phyloP scores from a whole-genome alignment of 2,113 vertebrate species.

The Ibidorhyncha struthersii region DNA sequence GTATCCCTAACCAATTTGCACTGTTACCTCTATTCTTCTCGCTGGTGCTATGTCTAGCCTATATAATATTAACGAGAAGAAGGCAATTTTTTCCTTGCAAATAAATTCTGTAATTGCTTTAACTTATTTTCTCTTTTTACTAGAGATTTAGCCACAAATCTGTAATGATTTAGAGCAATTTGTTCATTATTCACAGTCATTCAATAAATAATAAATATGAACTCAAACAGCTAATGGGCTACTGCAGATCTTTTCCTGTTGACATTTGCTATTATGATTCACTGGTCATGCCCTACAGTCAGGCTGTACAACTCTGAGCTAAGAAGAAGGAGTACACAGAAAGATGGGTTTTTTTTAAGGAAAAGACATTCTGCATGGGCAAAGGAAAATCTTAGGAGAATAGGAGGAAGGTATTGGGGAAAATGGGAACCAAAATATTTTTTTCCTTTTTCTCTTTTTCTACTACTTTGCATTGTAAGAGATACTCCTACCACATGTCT shows the following conservation, averaged over 20 bases:
- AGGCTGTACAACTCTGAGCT: not conserved
- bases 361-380: not conserved
- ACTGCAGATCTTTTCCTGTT: conserved; percentile 44
- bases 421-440: not conserved
- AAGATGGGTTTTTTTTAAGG: not conserved
- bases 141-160: conserved; percentile 10
- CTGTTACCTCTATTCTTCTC: not conserved
- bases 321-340: not conserved
- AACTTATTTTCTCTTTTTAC: conserved; percentile 9
- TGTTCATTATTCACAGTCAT: conserved; percentile 47
- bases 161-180: conserved; percentile 40
- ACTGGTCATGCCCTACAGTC: not conserved
- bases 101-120: conserved; percentile 29
- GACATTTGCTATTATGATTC: conserved; percentile 56
- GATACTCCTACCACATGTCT: not conserved
- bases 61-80: not conserved
- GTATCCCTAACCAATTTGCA: not conserved
- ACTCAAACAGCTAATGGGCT: conserved; percentile 49
- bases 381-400: not conserved
- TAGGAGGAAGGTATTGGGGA: not conserved
- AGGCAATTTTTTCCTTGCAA: not conserved
- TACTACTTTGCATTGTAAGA: not conserved
- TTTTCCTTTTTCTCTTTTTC: not conserved
- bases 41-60: not conserved
- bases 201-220: conserved; percentile 58